A percentile compares a stretch with the other conserved stretches of the same genome.
Conservation (phyloP, 2,113 vertebrate genomes). For the Sarotherodon lohbergeri region DNA sequence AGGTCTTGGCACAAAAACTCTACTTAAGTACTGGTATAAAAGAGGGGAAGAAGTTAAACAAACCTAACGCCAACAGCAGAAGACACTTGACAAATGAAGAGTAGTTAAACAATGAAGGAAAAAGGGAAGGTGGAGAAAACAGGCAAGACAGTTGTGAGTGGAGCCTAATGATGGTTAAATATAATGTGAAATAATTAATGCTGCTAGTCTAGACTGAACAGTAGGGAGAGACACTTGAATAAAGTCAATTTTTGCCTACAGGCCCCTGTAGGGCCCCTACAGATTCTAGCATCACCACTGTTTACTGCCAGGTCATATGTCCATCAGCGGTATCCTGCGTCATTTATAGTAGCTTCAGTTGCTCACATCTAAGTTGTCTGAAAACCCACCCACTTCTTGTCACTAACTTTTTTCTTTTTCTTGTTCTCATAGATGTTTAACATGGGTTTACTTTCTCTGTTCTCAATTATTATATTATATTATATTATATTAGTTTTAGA, state of each 20-base stretch:
- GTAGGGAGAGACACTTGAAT: neutral
- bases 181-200: neutral
- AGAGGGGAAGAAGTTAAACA: neutral
- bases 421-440: neutral
- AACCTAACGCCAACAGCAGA: neutral
- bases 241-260: neutral
- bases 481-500: neutral
- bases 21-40: neutral
- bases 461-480: neutral
- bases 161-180: neutral
- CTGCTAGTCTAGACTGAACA: neutral
- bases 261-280: neutral
- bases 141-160: neutral
- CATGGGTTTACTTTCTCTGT: neutral
- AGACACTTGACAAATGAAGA: neutral
- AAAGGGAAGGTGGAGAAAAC: neutral
- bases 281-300: neutral
- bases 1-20: neutral
- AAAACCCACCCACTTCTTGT: neutral
- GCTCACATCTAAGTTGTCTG: neutral
- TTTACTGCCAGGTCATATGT: neutral
- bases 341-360: neutral
- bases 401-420: neutral
- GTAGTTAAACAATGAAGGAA: neutral
- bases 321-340: neutral